A percentile compares a stretch with the other conserved stretches of the same genome.
Evolutionary conservation across 1,140 invertebrate species (phyloP).

Genomic region (Leptoteleia sp.): DNA sequence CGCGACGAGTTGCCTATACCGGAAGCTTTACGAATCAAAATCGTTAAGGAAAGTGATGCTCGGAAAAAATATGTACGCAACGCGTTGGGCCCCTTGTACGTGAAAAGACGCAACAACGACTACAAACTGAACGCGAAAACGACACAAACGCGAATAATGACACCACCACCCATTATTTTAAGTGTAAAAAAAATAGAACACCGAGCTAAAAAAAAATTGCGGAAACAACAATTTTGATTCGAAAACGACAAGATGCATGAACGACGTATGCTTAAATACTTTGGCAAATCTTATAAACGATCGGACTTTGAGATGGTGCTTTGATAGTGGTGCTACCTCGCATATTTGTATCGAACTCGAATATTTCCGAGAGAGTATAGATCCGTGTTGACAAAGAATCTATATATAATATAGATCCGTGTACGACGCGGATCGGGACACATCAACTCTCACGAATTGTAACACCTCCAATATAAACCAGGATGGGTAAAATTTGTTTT

Average conservation of each 20-base stretch:
- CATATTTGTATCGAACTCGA: constrained; percentile 13
- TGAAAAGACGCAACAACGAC: constrained; percentile 2
- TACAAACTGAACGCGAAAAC: constrained; percentile 5
- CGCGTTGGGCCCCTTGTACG: neutral
- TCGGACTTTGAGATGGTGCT: constrained; percentile 14
- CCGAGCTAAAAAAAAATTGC: constrained; percentile 1
- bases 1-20: constrained; percentile 45
- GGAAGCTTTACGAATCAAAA: no score
- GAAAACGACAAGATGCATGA: constrained; percentile 2
- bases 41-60: no score
- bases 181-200: constrained; percentile 17
- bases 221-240: neutral
- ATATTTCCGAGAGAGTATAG: constrained; percentile 6
- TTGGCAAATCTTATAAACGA: no score
- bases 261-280: constrained; percentile 9
- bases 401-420: no score
- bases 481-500: constrained; percentile 18
- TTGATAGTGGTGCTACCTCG: constrained; percentile 26
- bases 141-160: neutral
- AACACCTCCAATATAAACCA: constrained; percentile 3
- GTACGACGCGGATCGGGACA: constrained; percentile 8
- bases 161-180: constrained; percentile 2
- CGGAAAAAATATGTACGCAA: no score
- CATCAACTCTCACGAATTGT: constrained; percentile 23
- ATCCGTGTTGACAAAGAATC: no score